Evolutionary conservation across 2,797 vertebrate species (phyloP), one percentile per base, ranked within the genome.

Genomic region (Podarcis siculus): DNA sequence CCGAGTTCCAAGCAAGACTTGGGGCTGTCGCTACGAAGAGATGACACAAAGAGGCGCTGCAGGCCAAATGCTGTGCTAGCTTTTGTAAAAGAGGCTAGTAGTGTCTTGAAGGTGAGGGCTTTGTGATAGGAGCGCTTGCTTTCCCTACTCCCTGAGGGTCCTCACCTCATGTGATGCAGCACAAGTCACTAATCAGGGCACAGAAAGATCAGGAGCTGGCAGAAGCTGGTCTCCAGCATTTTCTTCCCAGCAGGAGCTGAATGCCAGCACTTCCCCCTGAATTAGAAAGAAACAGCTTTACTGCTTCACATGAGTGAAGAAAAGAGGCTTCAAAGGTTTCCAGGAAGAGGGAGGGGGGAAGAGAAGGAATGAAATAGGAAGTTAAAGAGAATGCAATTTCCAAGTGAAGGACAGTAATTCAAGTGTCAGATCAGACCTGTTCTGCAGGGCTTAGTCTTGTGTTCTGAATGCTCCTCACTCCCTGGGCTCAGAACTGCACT

Each of bases 181-280:
- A 92, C 75, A 90, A 91, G 88, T 5, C 17, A 0, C 89, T 94
- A 91, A 95, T 93, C 92, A 94, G 90, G 91, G 75, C 88, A 93
- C 73, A 87, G 90, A 35, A 82, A 0, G 8, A 91, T 86, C 49
- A 55, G 82, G 58, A 77, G 85, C 30, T 0, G 0, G 88, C 89
- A 90, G 87, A 80, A 0, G 0, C 80, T 81, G 78, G 87, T 93
- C 92, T 93, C 80, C 85, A 83, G 72, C 58, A 72, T 92, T 93
- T 93, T 87, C 25, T 72, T 91, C 30, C n/a, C 93, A 94, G 93
- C 86, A 89, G 94, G 90, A 94, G 89, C 67, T 0, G 19, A 94
- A 86, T 73, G 72, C 79, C 69, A 83, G 69, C 89, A 88, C 79
- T 92, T 90, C 69, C 86, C 72, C 61, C 7, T 64, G 66, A 87